A percentile compares a stretch with the other conserved stretches of the same genome.
phyloP scores from a whole-genome alignment of 2,797 vertebrate species.

The Enteromius viviparus region DNA sequence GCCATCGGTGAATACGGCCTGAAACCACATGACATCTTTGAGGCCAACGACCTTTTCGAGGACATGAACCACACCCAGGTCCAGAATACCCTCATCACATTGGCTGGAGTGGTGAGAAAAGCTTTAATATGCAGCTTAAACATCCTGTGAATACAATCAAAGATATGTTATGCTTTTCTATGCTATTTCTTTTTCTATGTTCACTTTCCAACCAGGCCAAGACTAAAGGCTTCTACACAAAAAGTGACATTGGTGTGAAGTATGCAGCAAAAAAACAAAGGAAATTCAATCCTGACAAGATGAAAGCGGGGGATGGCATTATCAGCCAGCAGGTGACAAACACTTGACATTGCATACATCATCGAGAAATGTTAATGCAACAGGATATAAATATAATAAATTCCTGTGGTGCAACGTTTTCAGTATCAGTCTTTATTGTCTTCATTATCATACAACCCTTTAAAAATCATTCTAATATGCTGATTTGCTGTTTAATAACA shows the following conservation, averaged over 20 bases:
- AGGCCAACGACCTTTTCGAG: conserved; percentile 95
- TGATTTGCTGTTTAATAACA: not conserved
- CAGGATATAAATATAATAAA: not conserved
- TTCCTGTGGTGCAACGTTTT: not conserved
- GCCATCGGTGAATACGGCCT: conserved; percentile 89
- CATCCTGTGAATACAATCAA: not conserved
- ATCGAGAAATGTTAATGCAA: not conserved
- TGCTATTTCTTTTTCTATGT: not conserved
- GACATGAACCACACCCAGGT: conserved; percentile 93
- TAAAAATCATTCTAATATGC: not conserved
- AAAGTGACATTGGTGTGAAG: conserved; percentile 87
- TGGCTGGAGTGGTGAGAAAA: conserved; percentile 88
- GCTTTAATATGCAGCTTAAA: not conserved
- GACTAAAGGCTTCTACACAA: conserved; percentile 87
- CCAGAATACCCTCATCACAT: conserved; percentile 86
- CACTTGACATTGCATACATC: not conserved
- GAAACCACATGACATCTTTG: conserved; percentile 89
- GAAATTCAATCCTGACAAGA: conserved; percentile 85
- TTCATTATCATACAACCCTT: not conserved
- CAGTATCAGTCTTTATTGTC: not conserved
- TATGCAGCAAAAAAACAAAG: conserved; percentile 89
- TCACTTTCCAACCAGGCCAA: conserved; percentile 80
- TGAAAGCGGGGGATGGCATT: conserved; percentile 86
- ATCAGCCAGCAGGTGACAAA: conserved; percentile 87
- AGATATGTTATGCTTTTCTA: not conserved